Conservation (phyloP, 2,113 vertebrate genomes). For the Oxygymnocypris stewartii region DNA sequence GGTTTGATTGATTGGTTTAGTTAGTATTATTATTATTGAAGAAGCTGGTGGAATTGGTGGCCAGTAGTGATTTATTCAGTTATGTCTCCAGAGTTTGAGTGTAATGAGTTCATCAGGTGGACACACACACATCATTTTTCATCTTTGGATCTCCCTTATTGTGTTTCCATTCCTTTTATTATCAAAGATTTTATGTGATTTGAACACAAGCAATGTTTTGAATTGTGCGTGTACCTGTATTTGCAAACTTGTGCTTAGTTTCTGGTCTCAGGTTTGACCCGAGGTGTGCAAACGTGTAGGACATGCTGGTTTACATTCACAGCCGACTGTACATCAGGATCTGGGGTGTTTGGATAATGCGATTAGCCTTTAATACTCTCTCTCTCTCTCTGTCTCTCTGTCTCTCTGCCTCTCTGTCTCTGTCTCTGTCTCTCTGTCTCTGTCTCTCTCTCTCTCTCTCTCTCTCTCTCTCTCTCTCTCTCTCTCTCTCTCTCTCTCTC, state of each 20-base stretch:
- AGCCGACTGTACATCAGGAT: background rate
- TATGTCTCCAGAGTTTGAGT: background rate
- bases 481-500: no score
- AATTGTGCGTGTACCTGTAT: no score
- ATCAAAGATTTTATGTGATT: background rate
- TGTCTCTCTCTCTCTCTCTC: no score
- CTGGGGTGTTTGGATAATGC: background rate
- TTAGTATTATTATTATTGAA: no score
- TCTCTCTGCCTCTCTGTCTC: background rate
- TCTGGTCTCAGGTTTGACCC: background rate
- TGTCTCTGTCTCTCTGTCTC: no score
- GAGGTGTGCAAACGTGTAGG: background rate
- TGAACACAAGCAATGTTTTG: no score
- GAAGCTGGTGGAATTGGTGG: no score
- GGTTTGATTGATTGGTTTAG: background rate
- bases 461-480: background rate
- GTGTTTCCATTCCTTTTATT: background rate
- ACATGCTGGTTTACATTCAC: background rate
- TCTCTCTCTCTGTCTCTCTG: background rate
- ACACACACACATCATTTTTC: background rate
- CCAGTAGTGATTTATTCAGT: background rate
- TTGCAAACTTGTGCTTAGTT: background rate
- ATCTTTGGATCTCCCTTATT: background rate
- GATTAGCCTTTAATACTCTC: background rate
- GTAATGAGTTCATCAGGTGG: background rate